A percentile compares a stretch with the other conserved stretches of the same genome.
phyloP scores from a whole-genome alignment of 2,888 invertebrate species.

The Conops quadrifasciatus region DNA sequence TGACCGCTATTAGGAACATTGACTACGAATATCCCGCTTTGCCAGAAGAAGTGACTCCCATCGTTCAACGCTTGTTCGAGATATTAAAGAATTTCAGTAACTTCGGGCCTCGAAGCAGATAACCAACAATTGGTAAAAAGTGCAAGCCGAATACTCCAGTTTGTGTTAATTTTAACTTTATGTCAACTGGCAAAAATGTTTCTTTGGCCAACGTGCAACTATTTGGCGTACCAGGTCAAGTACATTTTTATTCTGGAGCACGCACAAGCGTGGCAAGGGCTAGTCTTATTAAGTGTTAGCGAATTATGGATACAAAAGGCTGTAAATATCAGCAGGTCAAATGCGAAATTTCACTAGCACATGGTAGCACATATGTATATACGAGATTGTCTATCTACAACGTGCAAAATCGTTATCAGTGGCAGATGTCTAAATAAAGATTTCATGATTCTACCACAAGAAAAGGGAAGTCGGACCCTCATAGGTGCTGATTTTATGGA shows the following conservation, averaged over 20 bases:
- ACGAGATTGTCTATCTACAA: conserved; percentile 31
- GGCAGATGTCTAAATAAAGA: conserved; percentile 26
- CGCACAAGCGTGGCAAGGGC: conserved; percentile 42
- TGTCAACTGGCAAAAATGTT: neutral
- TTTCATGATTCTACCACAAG: conserved; percentile 22
- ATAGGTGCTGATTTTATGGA: conserved; percentile 29
- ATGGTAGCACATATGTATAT: conserved; percentile 34
- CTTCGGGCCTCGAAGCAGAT: no score
- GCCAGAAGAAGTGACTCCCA: no score
- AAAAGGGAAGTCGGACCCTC: conserved; percentile 23
- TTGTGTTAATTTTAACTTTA: conserved; percentile 4
- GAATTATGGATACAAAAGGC: conserved; percentile 35
- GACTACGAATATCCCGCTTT: no score
- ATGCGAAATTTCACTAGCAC: conserved; percentile 31
- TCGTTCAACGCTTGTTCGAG: no score
- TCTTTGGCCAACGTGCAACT: neutral
- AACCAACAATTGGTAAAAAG: no score
- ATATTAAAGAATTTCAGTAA: no score
- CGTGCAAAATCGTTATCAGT: conserved; percentile 37
- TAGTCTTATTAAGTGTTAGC: no score
- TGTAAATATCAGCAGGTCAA: conserved; percentile 25
- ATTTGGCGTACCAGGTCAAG: neutral
- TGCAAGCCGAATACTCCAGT: conserved; percentile 5
- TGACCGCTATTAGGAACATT: no score
- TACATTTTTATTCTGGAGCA: conserved; percentile 32